Evolutionary conservation across 2,888 invertebrate species (phyloP), one percentile per base, ranked within the genome.

Genomic region (Ophion ventricosus): DNA sequence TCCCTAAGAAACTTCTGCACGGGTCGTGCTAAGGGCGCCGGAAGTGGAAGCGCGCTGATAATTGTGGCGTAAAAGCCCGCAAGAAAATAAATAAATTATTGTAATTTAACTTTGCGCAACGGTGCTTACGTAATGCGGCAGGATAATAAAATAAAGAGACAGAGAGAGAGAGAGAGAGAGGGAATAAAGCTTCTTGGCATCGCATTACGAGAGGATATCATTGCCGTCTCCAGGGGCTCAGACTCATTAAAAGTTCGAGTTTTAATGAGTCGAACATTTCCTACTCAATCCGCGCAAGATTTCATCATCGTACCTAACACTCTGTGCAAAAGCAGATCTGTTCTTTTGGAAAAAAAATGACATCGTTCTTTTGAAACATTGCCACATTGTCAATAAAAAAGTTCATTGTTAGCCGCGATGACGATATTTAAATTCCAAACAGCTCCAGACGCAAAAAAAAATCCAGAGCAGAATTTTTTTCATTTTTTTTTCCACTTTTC

Each of bases 201-300:
- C n/a, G 35, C 35, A 40, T 26, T 61, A n/a, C 17, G 49, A 23
- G 54, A 8, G 74, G 35, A 35, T 40, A 26, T 26, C 26, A 57
- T 40, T 35, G 43, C 67, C 35, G 23, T 76, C 66, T 57, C 76
- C 17, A 17, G 56, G 23, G 35, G 43, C 56, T 63, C 40, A 20
- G 61, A 70, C 63, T 79, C 74, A 49, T 79, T 79, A 49, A 70
- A 75, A 79, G 54, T 78, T 75, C n/a, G n/a, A n/a, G n/a, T n/a
- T n/a, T n/a, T n/a, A n/a, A n/a, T n/a, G 69, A 17, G 43, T 8
- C 14, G 61, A 29, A 66, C 59, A 43, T 67, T 43, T 35, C 23
- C 23, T 25, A 7, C 54, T 17, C 26, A 43, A 23, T 49, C 29
- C 14, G 11, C 40, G 2, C 25, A 23, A 43, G 43, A 25, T 4